phyloP scores from a whole-genome alignment of 2,888 invertebrate species.

The Hirtodrosophila confusa region DNA sequence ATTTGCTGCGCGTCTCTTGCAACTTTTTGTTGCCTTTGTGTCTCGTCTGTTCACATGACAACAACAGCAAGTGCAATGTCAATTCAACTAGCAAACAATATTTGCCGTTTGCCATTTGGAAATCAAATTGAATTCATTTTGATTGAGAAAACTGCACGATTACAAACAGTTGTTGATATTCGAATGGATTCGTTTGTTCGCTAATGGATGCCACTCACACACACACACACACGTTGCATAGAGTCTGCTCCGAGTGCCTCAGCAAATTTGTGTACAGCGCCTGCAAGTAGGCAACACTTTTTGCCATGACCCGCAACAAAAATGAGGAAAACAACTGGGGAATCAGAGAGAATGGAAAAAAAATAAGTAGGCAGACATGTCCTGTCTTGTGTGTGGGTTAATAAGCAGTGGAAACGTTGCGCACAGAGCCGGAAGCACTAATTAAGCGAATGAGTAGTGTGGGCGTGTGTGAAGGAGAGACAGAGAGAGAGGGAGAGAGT shows the following conservation, averaged over 20 bases:
- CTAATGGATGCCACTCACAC: constrained; percentile 28
- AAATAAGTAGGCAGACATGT: constrained; percentile 30
- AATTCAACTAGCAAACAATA: constrained; percentile 41
- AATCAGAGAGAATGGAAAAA: constrained; percentile 1
- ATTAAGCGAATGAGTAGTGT: constrained; percentile 65
- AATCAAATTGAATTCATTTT: constrained; percentile 54
- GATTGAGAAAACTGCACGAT: constrained; percentile 49
- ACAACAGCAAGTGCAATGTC: constrained; percentile 36
- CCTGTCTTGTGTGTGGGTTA: constrained; percentile 36
- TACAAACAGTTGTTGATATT: constrained; percentile 31
- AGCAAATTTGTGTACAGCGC: background rate
- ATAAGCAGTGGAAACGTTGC: constrained; percentile 64
- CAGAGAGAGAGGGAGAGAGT: constrained; percentile 1
- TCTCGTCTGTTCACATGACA: constrained; percentile 55
- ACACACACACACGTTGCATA: constrained; percentile 1
- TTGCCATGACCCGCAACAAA: constrained; percentile 34
- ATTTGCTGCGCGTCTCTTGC: constrained; percentile 42
- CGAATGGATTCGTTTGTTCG: constrained; percentile 37
- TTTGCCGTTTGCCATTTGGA: constrained; percentile 43
- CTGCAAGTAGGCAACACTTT: constrained; percentile 23
- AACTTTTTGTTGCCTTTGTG: constrained; percentile 38
- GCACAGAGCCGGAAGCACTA: constrained; percentile 68
- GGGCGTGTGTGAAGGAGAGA: constrained; percentile 19
- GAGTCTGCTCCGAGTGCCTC: background rate
- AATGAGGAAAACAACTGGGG: background rate